Percentiles rank a stretch among this genome's conserved stretches.
phyloP scores from a whole-genome alignment of 2,888 invertebrate species.

The Parthenolecanium corni region DNA sequence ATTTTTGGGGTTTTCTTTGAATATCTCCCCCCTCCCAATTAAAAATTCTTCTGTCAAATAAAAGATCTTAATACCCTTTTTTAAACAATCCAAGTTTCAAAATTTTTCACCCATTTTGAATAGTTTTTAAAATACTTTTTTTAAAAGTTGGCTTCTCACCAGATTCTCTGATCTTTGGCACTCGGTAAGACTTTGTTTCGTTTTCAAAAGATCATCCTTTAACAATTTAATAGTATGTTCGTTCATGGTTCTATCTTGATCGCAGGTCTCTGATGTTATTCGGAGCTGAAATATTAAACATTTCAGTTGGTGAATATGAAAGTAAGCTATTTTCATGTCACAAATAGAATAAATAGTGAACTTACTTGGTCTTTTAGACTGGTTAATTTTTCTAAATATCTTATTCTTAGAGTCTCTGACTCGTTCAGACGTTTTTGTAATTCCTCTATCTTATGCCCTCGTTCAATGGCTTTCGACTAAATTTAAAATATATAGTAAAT shows the following conservation, averaged over 20 bases:
- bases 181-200: constrained; percentile 63
- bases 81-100: no score
- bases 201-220: constrained; percentile 60
- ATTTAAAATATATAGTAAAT: no score
- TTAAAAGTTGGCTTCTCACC: constrained; percentile 31
- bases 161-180: constrained; percentile 55
- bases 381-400: constrained; percentile 59
- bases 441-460: constrained; percentile 72
- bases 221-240: constrained; percentile 59
- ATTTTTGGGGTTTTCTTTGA: no score
- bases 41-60: no score
- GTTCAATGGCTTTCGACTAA: constrained; percentile 69
- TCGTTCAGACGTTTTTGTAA: constrained; percentile 68
- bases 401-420: constrained; percentile 62
- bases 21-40: no score
- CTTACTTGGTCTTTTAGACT: constrained; percentile 55
- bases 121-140: no score
- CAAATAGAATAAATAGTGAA: background rate
- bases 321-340: background rate
- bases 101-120: no score
- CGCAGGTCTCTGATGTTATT: constrained; percentile 52
- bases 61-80: background rate
- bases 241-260: constrained; percentile 54
- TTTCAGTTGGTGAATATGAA: background rate
- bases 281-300: constrained; percentile 44